Evolutionary conservation across 2,888 invertebrate genomes (phyloP).

Genomic region (Pegoplata infirma): DNA sequence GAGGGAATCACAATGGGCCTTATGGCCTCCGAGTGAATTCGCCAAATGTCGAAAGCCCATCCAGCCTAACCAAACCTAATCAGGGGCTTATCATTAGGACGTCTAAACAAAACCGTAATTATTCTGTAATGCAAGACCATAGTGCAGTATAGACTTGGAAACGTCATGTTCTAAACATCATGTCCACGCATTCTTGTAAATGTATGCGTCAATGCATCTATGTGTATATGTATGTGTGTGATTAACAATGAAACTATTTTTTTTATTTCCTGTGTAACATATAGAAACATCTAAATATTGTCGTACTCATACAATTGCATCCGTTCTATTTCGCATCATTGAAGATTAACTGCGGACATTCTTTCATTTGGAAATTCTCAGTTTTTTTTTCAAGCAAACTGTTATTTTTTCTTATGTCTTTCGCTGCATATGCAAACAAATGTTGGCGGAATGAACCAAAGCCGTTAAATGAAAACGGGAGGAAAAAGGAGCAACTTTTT

Average conservation of each 20-base stretch:
- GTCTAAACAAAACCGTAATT: background rate
- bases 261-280: slow-evolving; percentile 23
- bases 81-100: no score
- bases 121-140: background rate
- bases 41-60: no score
- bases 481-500: background rate
- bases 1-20: no score
- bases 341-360: slow-evolving; percentile 44
- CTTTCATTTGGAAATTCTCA: slow-evolving; percentile 33
- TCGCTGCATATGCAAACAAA: slow-evolving; percentile 27
- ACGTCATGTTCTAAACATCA: background rate
- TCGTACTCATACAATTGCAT: slow-evolving; percentile 18
- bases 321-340: slow-evolving; percentile 45
- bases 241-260: slow-evolving; percentile 11
- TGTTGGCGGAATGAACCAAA: slow-evolving; percentile 17
- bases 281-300: slow-evolving; percentile 46
- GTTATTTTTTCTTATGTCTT: slow-evolving; percentile 5
- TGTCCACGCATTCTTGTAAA: background rate
- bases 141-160: no score
- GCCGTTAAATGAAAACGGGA: slow-evolving; percentile 30
- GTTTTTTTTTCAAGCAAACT: slow-evolving; percentile 2
- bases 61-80: no score
- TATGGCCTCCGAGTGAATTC: no score
- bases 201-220: background rate
- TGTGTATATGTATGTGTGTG: background rate